Evolutionary conservation across 2,113 vertebrate genomes (phyloP).

Genomic region (Carollia perspicillata): DNA sequence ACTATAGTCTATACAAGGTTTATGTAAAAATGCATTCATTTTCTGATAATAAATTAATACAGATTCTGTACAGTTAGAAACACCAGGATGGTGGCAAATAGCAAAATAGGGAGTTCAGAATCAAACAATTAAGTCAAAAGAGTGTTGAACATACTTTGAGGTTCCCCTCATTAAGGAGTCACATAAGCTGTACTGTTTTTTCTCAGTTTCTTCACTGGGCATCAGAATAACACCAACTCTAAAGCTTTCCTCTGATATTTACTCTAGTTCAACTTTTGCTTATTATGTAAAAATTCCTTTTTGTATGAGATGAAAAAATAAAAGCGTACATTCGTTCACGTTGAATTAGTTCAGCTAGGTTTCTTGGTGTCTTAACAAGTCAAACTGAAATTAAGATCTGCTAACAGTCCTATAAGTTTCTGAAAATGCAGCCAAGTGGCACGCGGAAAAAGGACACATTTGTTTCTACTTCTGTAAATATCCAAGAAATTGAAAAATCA

Average conservation of each 20-base stretch:
- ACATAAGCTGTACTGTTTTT: too few relatives aligned
- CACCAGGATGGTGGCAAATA: conserved; percentile 16
- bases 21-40: conserved; percentile 48
- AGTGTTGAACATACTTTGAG: neutral
- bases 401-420: neutral
- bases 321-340: neutral
- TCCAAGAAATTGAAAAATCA: conserved; percentile 24
- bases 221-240: neutral
- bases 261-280: neutral
- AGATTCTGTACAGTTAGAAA: conserved; percentile 29
- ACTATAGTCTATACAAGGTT: neutral
- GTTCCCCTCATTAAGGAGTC: neutral
- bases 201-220: neutral
- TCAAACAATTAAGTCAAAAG: neutral
- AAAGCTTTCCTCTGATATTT: neutral
- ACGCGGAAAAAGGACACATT: conserved; percentile 16
- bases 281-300: neutral
- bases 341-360: neutral
- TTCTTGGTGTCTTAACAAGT: neutral
- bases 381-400: neutral
- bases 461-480: conserved; percentile 40
- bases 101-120: conserved; percentile 3
- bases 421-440: neutral
- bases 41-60: conserved; percentile 53
- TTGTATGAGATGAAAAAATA: conserved; percentile 14